Conservation (phyloP, 2,113 vertebrate species). For the Craseonycteris thonglongyai region DNA sequence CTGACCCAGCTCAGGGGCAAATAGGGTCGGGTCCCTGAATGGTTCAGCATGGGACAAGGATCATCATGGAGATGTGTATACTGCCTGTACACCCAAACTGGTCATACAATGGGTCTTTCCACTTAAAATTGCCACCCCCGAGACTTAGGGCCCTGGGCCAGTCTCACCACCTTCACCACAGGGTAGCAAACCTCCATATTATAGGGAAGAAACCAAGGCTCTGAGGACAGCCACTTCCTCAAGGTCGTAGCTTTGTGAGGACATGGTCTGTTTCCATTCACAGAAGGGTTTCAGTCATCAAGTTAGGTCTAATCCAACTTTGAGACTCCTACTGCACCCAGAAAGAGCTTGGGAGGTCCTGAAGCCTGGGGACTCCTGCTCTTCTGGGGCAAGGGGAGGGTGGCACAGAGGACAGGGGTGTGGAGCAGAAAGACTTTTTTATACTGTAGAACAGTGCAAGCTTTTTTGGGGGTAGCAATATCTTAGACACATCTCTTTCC, state of each 20-base stretch:
- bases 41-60: constrained; percentile 11
- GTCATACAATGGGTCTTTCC: background rate
- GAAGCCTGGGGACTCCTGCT: background rate
- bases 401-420: background rate
- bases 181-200: background rate
- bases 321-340: background rate
- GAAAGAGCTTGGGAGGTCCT: background rate
- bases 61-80: background rate
- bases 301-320: background rate
- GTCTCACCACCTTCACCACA: background rate
- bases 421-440: background rate
- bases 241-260: constrained; percentile 7
- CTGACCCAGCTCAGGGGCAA: constrained; percentile 24
- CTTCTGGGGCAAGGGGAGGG: background rate
- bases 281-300: constrained; percentile 17
- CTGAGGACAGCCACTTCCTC: background rate
- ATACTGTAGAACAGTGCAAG: background rate
- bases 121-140: background rate
- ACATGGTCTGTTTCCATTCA: constrained; percentile 23
- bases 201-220: constrained; percentile 1
- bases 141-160: background rate
- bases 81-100: background rate
- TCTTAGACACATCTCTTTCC: background rate
- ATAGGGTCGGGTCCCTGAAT: background rate
- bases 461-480: background rate